Evolutionary conservation across 2,888 invertebrate genomes (phyloP).

Genomic region (Drosophila eohydei): DNA sequence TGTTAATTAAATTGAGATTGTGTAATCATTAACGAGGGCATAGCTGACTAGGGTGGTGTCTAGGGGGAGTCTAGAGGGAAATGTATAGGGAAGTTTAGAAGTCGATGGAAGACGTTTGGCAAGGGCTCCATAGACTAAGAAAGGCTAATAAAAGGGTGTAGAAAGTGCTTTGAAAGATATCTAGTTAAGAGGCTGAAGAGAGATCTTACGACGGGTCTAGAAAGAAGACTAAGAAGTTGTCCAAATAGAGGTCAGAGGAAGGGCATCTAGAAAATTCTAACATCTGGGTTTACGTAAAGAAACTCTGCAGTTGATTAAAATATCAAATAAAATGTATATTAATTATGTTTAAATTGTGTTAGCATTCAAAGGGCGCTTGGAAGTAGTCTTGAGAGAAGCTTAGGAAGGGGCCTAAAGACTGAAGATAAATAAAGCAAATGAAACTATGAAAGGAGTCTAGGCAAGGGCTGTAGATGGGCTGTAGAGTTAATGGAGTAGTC

Average conservation of each 20-base stretch:
- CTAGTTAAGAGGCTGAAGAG: too few species aligned
- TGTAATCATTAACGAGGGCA: background rate
- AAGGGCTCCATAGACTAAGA: too few species aligned
- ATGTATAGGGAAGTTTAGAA: background rate
- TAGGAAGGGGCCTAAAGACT: too few species aligned
- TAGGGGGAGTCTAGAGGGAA: background rate
- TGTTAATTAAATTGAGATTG: background rate
- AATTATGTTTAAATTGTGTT: background rate
- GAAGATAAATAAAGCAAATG: background rate
- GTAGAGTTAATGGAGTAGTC: background rate
- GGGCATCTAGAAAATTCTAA: background rate
- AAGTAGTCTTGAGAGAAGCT: background rate
- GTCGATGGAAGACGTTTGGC: too few species aligned
- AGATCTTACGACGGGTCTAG: too few species aligned
- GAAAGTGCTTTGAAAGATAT: too few species aligned
- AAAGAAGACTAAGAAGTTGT: background rate
- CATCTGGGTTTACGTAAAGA: background rate
- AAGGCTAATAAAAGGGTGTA: too few species aligned
- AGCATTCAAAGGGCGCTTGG: background rate
- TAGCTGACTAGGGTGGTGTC: fast-evolving
- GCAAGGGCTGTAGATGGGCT: background rate
- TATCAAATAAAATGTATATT: background rate
- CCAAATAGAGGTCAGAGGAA: background rate
- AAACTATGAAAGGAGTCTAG: background rate
- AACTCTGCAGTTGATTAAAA: background rate